Conservation (phyloP, 2,888 invertebrate genomes). For the Eledona agricola region DNA sequence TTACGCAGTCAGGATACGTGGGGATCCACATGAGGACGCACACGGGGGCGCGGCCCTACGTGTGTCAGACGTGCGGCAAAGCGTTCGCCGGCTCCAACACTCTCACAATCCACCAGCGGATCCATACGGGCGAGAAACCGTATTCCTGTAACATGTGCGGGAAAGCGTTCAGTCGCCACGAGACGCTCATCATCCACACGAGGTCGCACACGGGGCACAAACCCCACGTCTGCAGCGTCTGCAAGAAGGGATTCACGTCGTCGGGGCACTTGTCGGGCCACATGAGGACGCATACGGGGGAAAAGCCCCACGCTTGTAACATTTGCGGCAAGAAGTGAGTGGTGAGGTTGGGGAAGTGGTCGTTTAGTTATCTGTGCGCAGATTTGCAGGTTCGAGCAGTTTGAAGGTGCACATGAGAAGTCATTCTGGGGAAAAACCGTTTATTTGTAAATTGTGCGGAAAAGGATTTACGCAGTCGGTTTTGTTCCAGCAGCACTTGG, state of each 20-base stretch:
- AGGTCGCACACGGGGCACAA: constrained; percentile 61
- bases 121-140: constrained; percentile 62
- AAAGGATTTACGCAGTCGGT: constrained; percentile 54
- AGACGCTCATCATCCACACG: constrained; percentile 60
- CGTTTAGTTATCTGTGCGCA: constrained; percentile 36
- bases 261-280: constrained; percentile 61
- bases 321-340: constrained; percentile 60
- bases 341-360: background rate
- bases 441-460: constrained; percentile 57
- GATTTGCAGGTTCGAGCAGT: constrained; percentile 59
- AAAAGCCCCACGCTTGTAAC: constrained; percentile 59
- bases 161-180: constrained; percentile 60
- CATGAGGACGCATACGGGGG: constrained; percentile 61
- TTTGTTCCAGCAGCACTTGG: constrained; percentile 53
- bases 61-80: constrained; percentile 61
- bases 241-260: constrained; percentile 59
- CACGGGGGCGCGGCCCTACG: constrained; percentile 61
- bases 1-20: constrained; percentile 63
- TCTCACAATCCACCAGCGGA: constrained; percentile 60
- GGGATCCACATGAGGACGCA: constrained; percentile 63
- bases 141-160: constrained; percentile 59
- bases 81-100: constrained; percentile 63
- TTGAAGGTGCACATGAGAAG: constrained; percentile 58
- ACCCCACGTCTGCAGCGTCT: constrained; percentile 59
- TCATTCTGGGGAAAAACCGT: constrained; percentile 56